phyloP scores from a whole-genome alignment of 2,888 invertebrate genomes.

The Leptogaster cylindrica region DNA sequence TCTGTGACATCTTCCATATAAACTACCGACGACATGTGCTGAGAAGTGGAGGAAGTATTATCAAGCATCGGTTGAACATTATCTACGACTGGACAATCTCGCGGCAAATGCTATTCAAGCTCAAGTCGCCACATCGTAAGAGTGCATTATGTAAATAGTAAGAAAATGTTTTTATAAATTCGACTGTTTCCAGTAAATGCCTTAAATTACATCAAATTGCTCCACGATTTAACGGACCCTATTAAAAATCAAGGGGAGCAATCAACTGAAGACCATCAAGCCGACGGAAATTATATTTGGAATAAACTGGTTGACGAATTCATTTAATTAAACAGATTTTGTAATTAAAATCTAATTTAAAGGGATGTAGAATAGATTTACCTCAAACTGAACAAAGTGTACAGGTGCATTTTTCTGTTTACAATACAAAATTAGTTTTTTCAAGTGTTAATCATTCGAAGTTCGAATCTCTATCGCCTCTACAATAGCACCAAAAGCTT shows the following conservation, averaged over 20 bases:
- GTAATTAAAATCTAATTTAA: too few relatives aligned
- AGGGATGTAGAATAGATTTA: too few relatives aligned
- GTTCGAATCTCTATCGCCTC: too few relatives aligned
- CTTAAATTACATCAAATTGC: conserved; percentile 28
- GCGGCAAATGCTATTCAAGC: conserved; percentile 40
- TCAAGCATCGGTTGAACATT: conserved; percentile 44
- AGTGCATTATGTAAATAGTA: background rate
- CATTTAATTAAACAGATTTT: too few relatives aligned
- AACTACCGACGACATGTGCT: conserved; percentile 41
- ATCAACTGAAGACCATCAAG: background rate
- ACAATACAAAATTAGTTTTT: too few relatives aligned
- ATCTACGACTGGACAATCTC: conserved; percentile 46
- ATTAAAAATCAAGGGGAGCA: conserved; percentile 17
- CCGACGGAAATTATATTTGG: conserved; percentile 37
- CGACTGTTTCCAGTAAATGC: conserved; percentile 21
- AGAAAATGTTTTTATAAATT: background rate
- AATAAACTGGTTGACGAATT: too few relatives aligned
- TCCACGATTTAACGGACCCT: conserved; percentile 41
- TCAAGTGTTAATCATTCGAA: too few relatives aligned
- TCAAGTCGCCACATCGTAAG: conserved; percentile 44
- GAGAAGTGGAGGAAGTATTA: conserved; percentile 43
- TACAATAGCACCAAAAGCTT: too few relatives aligned
- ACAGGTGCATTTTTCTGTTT: too few relatives aligned
- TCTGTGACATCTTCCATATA: conserved; percentile 42
- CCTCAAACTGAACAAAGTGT: too few relatives aligned